Evolutionary conservation across 2,888 invertebrate species (phyloP), one percentile per base, ranked within the genome.

Genomic region (Pristionchus fissidentatus): DNA sequence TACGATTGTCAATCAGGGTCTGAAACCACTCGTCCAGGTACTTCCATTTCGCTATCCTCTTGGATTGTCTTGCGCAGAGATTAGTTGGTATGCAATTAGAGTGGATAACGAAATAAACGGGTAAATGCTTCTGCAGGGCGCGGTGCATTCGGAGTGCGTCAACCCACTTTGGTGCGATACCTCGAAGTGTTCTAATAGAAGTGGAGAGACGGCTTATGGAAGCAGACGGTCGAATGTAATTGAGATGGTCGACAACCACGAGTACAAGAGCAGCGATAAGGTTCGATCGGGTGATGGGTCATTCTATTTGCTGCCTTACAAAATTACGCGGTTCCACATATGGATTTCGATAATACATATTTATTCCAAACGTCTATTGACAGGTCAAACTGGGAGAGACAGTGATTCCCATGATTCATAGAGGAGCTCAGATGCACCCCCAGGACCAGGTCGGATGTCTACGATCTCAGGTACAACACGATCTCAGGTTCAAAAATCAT

Each of bases 321-420:
- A 19, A 19, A 52, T 52, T 52, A 15, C 52, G 52, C 13, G 52
- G 19, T 52, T 13, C n/a, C n/a, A n/a, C 22, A 22, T 19, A 5
- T 66, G 22, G 22, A 15, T 8, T 3, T 38, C 66, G 19, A 38
- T 66, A 38, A 66, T 66, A 19, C 8, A 22, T 1, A 38, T 22
- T 19, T 22, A 19, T 38, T n/a, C n/a, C n/a, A n/a, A n/a, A n/a
- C n/a, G n/a, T n/a, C n/a, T n/a, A n/a, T n/a, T n/a, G n/a, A n/a
- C n/a, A 81, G 81, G 81, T 81, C 35, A 81, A 81, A 81, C 26
- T 81, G 29, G 62, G 81, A 10, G 81, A 81, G 46, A 29, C 35
- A 8, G 46, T 81, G 7, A 62, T 81, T 41, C 81, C 81, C 1
- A 43, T 81, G 29, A 43, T 81, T 35, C 60, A 57, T 46, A 4